Evolutionary conservation across 2,113 vertebrate genomes (phyloP).

Genomic region (Oceanodroma tethys): DNA sequence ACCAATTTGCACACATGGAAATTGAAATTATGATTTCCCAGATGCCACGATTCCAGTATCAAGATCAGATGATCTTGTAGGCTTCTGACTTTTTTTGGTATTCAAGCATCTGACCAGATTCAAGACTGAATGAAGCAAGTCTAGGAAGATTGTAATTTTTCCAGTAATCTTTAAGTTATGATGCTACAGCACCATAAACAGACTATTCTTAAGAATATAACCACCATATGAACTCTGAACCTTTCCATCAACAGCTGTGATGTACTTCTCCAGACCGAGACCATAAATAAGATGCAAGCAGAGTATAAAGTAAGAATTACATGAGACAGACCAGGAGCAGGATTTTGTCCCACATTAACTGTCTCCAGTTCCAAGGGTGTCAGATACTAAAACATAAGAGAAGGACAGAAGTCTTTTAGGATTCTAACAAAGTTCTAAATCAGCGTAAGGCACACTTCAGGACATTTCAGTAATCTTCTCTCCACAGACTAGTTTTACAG

Average conservation of each 20-base stretch:
- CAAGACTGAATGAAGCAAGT: neutral
- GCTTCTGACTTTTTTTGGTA: neutral
- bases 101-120: neutral
- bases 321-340: neutral
- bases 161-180: neutral
- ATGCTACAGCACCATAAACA: neutral
- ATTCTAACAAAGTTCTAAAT: neutral
- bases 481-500: neutral
- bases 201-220: neutral
- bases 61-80: neutral
- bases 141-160: neutral
- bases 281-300: neutral
- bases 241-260: neutral
- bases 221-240: neutral
- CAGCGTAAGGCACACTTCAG: neutral
- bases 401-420: neutral
- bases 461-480: neutral
- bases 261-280: neutral
- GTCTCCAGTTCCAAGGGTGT: neutral
- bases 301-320: neutral
- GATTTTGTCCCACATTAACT: neutral
- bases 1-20: neutral
- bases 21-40: neutral
- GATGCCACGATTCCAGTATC: neutral
- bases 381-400: neutral